A percentile compares a stretch with the other conserved stretches of the same genome.
Conservation (phyloP, 2,113 vertebrate genomes). For the Mus musculus region GRCm39 chr1:128110001-128110500, state of each 20-base stretch:
- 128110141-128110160: neutral
- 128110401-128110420: constrained; percentile 14
- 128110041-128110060: neutral
- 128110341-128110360: constrained; percentile 34
- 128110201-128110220: constrained; percentile 13
- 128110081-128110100: neutral
- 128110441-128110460: constrained; percentile 12
- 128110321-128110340: constrained; percentile 19
- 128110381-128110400: neutral
- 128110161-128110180: neutral
- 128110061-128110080: neutral
- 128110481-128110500: constrained; percentile 23
- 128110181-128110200: constrained; percentile 25
- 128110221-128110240: constrained; percentile 12
- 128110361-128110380: constrained; percentile 48
- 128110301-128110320: neutral
- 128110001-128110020: constrained; percentile 15
- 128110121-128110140: neutral
- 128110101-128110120: neutral
- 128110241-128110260: constrained; percentile 26
- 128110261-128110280: constrained; percentile 7
- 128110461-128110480: constrained; percentile 31
- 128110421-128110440: neutral
- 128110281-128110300: constrained; percentile 7
- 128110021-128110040: neutral